These are phyloP conservation scores for Semnornis frantzii DNA, from an alignment of 2,113 vertebrate species.

Conservation along the genomic window DNA sequence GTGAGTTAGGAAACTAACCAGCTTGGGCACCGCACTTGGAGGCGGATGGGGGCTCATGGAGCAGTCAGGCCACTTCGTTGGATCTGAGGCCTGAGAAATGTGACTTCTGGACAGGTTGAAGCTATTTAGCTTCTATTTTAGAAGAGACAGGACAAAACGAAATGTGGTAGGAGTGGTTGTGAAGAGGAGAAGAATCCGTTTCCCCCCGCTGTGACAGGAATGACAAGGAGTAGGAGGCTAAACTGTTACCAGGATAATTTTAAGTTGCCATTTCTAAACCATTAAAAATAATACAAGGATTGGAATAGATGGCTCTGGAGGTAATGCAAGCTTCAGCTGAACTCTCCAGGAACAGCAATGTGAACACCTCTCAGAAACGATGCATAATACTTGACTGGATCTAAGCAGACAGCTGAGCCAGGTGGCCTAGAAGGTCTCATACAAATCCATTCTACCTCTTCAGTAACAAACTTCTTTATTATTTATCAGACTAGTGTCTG, in stretches of 20 bases:
- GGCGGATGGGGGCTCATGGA: too few relatives aligned
- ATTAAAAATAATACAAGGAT: not conserved
- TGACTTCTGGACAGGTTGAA: rapidly evolving
- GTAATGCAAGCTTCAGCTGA: rapidly evolving
- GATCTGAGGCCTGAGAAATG: not conserved
- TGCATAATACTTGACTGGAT: rapidly evolving
- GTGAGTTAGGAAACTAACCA: rapidly evolving
- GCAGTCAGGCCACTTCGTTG: not conserved
- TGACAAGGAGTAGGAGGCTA: not conserved
- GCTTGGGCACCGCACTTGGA: rapidly evolving
- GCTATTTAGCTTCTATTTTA: not conserved
- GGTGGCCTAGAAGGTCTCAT: not conserved
- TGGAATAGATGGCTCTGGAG: not conserved
- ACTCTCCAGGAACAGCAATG: not conserved
- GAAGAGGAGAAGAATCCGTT: not conserved
- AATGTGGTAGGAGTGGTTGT: not conserved
- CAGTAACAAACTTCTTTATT: not conserved
- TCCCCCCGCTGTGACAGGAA: not conserved
- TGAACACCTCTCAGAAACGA: not conserved
- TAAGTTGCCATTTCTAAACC: not conserved
- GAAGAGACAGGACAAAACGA: not conserved
- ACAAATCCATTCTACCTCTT: not conserved
- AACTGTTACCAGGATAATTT: not conserved
- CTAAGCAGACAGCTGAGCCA: not conserved
- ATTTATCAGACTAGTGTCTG: not conserved